These are phyloP conservation scores for Gonioctena quinquepunctata DNA, from an alignment of 1,140 invertebrate species.

Conservation along the genomic window DNA sequence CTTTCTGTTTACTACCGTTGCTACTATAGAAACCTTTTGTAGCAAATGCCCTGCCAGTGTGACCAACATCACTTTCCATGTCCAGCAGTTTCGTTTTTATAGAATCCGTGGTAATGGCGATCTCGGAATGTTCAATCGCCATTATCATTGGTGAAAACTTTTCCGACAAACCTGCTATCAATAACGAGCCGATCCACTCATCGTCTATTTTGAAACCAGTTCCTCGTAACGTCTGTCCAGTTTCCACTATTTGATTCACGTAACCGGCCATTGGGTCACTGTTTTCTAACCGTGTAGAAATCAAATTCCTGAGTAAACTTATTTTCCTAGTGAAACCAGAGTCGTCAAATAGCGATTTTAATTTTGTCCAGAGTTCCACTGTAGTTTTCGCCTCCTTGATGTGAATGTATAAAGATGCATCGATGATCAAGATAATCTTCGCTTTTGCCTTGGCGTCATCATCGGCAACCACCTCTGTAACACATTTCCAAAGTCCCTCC, in stretches of 20 bases:
- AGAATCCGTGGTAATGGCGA: slow-evolving; percentile 10
- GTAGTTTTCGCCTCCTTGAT: not conserved
- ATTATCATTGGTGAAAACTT: slow-evolving; percentile 11
- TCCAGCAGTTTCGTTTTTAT: slow-evolving; percentile 18
- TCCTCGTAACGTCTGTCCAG: slow-evolving; percentile 22
- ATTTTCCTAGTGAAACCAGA: slow-evolving; percentile 11
- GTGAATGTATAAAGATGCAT: slow-evolving; percentile 3
- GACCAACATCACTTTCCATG: not conserved
- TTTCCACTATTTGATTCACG: slow-evolving; percentile 19
- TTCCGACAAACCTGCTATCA: slow-evolving; percentile 44
- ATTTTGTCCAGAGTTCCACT: slow-evolving; percentile 5
- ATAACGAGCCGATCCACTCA: slow-evolving; percentile 16
- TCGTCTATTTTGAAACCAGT: slow-evolving; percentile 24
- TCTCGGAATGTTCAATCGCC: slow-evolving; percentile 4
- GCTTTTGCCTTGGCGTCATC: not conserved
- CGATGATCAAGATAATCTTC: not conserved
- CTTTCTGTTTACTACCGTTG: too few relatives aligned
- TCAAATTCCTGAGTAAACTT: not conserved
- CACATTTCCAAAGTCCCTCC: slow-evolving; percentile 25
- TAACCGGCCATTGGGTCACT: slow-evolving; percentile 20
- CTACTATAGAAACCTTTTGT: too few relatives aligned
- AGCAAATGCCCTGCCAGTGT: too few relatives aligned
- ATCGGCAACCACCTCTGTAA: slow-evolving; percentile 6
- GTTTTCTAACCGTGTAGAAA: slow-evolving; percentile 24
- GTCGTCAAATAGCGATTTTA: slow-evolving; percentile 12